Percentiles rank a stretch among this genome's conserved stretches.
These are phyloP conservation scores for Zaprionus nigranus DNA, from an alignment of 1,140 invertebrate species.

Conservation along the genomic window DNA sequence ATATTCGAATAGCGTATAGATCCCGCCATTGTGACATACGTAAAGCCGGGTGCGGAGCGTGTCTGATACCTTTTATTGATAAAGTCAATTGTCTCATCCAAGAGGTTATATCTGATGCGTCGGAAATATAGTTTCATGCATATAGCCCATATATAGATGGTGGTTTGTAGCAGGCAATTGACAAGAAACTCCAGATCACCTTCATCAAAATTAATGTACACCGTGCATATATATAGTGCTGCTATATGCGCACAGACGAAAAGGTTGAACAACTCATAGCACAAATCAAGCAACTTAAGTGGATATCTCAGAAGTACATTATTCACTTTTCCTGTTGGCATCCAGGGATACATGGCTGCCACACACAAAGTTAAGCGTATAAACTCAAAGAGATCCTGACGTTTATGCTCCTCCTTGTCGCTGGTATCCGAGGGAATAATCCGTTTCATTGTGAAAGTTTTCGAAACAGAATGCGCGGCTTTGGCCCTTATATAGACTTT, in stretches of 20 bases:
- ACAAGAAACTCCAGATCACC: constrained; percentile 67
- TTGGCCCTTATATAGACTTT: constrained; percentile 11
- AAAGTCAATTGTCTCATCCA: constrained; percentile 47
- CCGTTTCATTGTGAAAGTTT: constrained; percentile 17
- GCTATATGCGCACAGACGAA: constrained; percentile 42
- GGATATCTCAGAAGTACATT: constrained; percentile 13
- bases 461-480: not conserved
- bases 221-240: constrained; percentile 42
- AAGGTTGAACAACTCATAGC: constrained; percentile 42
- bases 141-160: constrained; percentile 78
- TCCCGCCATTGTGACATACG: constrained; percentile 63
- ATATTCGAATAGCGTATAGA: constrained; percentile 50
- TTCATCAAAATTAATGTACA: constrained; percentile 33
- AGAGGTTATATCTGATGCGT: constrained; percentile 42
- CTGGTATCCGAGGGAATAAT: not conserved
- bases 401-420: not conserved
- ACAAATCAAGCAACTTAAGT: constrained; percentile 24
- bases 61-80: constrained; percentile 61
- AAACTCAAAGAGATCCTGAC: constrained; percentile 47
- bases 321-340: not conserved
- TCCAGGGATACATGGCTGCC: constrained; percentile 45
- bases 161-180: constrained; percentile 73
- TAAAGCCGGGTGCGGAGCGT: constrained; percentile 64
- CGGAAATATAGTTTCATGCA: constrained; percentile 76
- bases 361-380: constrained; percentile 43